Percentiles rank a stretch among this genome's conserved stretches.
Evolutionary conservation across 35 echinoderm and acorn worm genomes (phyloP).

Genomic region (Strongylocentrotus purpuratus): DNA sequence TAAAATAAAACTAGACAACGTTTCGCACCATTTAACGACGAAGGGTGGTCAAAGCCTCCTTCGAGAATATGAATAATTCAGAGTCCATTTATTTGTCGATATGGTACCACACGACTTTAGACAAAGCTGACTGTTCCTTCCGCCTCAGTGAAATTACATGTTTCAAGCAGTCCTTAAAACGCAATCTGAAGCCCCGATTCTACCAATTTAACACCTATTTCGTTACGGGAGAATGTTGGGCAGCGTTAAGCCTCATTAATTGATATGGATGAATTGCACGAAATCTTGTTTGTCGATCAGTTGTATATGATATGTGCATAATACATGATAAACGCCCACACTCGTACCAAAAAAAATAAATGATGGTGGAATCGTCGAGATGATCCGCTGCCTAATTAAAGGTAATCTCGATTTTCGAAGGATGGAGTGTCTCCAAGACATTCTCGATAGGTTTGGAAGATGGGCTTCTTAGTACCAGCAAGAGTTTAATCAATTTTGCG

Average conservation of each 20-base stretch:
- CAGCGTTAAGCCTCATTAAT: background rate
- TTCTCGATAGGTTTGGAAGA: too few species aligned
- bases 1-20: background rate
- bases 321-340: background rate
- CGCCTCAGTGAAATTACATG: background rate
- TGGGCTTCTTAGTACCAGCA: too few species aligned
- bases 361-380: too few species aligned
- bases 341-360: background rate
- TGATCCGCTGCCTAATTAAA: too few species aligned
- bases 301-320: background rate
- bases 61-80: background rate
- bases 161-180: background rate
- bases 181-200: background rate
- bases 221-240: background rate
- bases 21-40: background rate
- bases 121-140: background rate
- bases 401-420: too few species aligned
- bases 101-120: background rate
- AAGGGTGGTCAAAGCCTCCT: background rate
- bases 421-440: too few species aligned
- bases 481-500: too few species aligned
- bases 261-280: background rate
- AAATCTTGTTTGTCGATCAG: conserved; percentile 11
- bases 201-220: background rate
- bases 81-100: background rate